Conservation (phyloP, 2,888 invertebrate genomes). For the Anthophora plumipes region DNA sequence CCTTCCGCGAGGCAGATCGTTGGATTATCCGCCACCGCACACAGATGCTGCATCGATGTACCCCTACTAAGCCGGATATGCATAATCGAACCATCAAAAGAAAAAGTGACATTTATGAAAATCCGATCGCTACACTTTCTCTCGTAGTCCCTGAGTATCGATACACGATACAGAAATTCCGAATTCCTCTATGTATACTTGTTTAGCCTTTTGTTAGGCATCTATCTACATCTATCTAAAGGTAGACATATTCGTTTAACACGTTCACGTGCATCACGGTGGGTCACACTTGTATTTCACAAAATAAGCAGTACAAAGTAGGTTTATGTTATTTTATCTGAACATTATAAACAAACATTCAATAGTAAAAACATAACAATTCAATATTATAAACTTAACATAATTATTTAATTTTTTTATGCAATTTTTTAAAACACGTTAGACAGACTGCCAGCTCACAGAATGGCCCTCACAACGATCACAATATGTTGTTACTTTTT, state of each 20-base stretch:
- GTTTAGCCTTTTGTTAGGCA: too few species aligned
- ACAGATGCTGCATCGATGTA: slow-evolving; percentile 46
- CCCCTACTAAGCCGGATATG: slow-evolving; percentile 68
- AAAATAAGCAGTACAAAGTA: background rate
- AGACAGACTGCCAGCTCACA: too few species aligned
- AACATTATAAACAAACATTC: slow-evolving; percentile 15
- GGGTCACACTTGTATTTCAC: too few species aligned
- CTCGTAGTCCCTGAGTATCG: background rate
- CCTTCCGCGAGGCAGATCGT: slow-evolving; percentile 49
- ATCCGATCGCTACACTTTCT: slow-evolving; percentile 22
- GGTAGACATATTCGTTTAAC: too few species aligned
- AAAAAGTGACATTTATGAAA: slow-evolving; percentile 49
- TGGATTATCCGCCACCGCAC: slow-evolving; percentile 64
- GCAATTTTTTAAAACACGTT: slow-evolving; percentile 23
- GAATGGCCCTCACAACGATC: slow-evolving; percentile 11
- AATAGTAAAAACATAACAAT: slow-evolving; percentile 15
- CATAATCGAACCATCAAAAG: slow-evolving; percentile 68
- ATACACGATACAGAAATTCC: background rate
- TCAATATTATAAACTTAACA: slow-evolving; percentile 9
- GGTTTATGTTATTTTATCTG: slow-evolving; percentile 3
- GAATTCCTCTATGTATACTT: too few species aligned
- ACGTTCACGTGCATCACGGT: too few species aligned
- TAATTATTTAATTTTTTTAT: slow-evolving; percentile 18
- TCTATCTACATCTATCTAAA: too few species aligned
- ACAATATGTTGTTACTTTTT: too few species aligned